Evolutionary conservation across 2,797 vertebrate genomes (phyloP).

Genomic region (Helarctos malayanus): DNA sequence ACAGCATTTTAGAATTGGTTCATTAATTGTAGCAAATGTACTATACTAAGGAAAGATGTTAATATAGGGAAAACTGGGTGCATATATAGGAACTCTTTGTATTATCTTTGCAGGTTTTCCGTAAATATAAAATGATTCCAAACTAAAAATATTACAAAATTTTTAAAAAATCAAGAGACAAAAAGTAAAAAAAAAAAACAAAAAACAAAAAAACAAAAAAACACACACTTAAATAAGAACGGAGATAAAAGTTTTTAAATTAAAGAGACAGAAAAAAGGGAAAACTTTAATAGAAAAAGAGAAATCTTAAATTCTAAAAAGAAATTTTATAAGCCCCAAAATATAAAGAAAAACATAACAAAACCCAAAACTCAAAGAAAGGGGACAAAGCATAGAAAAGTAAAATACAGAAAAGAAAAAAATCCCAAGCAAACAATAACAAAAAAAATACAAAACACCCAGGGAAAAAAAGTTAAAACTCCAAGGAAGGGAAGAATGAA

Average conservation of each 20-base stretch:
- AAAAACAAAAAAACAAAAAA: background rate
- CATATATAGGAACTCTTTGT: background rate
- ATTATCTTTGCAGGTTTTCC: slow-evolving; percentile 56
- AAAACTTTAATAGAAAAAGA: background rate
- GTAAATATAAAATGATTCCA: slow-evolving; percentile 43
- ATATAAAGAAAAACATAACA: background rate
- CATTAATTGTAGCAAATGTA: background rate
- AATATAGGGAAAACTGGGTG: background rate
- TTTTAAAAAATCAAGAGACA: background rate
- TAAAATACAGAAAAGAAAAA: background rate
- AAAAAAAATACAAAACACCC: background rate
- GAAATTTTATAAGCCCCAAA: background rate
- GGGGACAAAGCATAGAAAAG: background rate
- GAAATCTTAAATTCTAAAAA: background rate
- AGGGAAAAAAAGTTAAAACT: background rate
- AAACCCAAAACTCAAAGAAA: background rate
- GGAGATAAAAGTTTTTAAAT: background rate
- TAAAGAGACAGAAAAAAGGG: background rate
- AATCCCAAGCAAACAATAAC: background rate
- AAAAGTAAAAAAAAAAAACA: background rate
- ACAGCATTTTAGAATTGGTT: background rate
- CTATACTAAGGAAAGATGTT: slow-evolving; percentile 22
- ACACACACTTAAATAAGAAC: background rate
- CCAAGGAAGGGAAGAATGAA: background rate
- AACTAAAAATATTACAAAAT: slow-evolving; percentile 36